phyloP scores from a whole-genome alignment of 1,140 invertebrate species.

The Hormaphis cornu region DNA sequence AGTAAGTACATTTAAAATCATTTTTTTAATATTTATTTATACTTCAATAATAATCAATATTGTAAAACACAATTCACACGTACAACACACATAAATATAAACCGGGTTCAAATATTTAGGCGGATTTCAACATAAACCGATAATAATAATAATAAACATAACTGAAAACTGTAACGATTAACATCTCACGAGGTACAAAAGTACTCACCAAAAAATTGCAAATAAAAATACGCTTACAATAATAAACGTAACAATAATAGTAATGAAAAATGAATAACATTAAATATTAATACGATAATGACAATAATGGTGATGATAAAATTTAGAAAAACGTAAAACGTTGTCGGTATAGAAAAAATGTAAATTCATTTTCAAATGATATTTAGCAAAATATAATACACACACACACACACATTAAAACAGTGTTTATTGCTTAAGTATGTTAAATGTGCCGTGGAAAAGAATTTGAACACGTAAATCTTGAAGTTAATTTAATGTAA shows the following conservation, averaged over 20 bases:
- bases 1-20: no score
- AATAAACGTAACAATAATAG: background rate
- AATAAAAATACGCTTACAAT: background rate
- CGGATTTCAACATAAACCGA: background rate
- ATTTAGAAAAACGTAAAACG: no score
- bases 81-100: constrained; percentile 3
- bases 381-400: background rate
- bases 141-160: constrained; percentile 4
- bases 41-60: background rate
- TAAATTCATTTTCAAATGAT: background rate
- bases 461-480: background rate
- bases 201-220: background rate
- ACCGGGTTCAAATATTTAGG: background rate
- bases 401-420: background rate
- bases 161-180: constrained; percentile 10
- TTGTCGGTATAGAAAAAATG: background rate
- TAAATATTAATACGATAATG: no score
- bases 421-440: constrained; percentile 2
- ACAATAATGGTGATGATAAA: no score
- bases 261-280: no score
- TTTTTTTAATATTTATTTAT: background rate
- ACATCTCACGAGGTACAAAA: constrained; percentile 2
- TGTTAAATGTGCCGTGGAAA: background rate
- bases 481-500: constrained; percentile 6
- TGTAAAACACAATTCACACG: background rate